Conservation (phyloP, 2,888 invertebrate species). For the Actias luna region DNA sequence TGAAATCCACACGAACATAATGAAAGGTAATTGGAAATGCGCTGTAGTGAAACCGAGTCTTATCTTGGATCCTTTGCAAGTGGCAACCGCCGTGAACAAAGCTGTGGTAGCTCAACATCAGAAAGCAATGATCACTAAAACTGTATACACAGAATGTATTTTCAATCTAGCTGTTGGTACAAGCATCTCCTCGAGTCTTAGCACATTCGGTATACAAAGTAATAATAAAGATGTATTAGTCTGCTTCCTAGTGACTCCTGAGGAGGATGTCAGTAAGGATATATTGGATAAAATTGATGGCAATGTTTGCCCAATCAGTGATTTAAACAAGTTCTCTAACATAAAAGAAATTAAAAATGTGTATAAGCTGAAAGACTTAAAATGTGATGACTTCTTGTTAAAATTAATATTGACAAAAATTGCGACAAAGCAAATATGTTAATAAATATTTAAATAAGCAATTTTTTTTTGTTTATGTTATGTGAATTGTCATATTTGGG, state of each 20-base stretch:
- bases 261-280: slow-evolving; percentile 43
- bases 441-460: slow-evolving; percentile 35
- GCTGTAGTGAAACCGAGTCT: slow-evolving; percentile 83
- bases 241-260: slow-evolving; percentile 52
- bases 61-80: slow-evolving; percentile 81
- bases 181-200: slow-evolving; percentile 86
- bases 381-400: slow-evolving; percentile 62
- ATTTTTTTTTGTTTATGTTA: slow-evolving; percentile 9
- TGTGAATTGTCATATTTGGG: too few relatives aligned
- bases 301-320: slow-evolving; percentile 67
- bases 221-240: slow-evolving; percentile 51
- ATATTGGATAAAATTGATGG: slow-evolving; percentile 80
- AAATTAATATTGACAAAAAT: slow-evolving; percentile 86
- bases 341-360: slow-evolving; percentile 74
- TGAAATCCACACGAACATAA: slow-evolving; percentile 76
- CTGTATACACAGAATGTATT: slow-evolving; percentile 84
- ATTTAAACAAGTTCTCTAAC: slow-evolving; percentile 72
- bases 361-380: slow-evolving; percentile 83
- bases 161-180: slow-evolving; percentile 86
- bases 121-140: slow-evolving; percentile 80
- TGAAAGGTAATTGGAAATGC: slow-evolving; percentile 82
- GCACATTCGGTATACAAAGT: slow-evolving; percentile 83
- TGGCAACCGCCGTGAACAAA: slow-evolving; percentile 85
- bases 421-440: slow-evolving; percentile 83
- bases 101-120: slow-evolving; percentile 78